A percentile compares a stretch with the other conserved stretches of the same genome.
Conservation (phyloP, 2,113 vertebrate genomes). For the Tragelaphus imberbis region DNA sequence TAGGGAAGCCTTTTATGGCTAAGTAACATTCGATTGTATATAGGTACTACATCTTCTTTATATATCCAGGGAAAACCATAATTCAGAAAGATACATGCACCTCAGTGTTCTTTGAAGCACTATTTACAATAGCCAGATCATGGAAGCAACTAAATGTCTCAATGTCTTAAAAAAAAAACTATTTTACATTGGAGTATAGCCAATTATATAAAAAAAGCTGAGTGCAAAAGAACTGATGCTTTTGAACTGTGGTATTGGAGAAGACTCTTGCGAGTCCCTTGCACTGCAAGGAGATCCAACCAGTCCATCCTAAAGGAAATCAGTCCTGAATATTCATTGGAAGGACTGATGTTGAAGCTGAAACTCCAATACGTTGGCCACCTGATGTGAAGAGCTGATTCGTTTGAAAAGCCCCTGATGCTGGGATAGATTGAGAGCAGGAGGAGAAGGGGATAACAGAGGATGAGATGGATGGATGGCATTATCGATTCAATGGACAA, state of each 20-base stretch:
- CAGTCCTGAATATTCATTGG: background rate
- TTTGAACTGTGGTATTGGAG: background rate
- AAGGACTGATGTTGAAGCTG: background rate
- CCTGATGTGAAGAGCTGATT: background rate
- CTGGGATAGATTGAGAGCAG: background rate
- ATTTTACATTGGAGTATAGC: background rate
- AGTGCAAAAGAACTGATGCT: rapidly evolving
- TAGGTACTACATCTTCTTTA: background rate
- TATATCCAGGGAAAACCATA: background rate
- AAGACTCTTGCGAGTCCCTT: no score
- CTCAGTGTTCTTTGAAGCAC: background rate
- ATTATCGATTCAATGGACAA: background rate
- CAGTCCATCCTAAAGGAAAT: background rate
- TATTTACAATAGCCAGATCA: background rate
- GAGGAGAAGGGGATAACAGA: background rate
- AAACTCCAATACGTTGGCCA: background rate
- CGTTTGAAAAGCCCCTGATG: background rate
- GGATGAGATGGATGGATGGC: background rate
- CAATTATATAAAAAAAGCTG: background rate
- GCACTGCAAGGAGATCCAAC: background rate
- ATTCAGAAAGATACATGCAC: background rate
- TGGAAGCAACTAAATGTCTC: background rate
- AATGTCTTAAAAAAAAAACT: background rate
- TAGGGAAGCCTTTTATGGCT: background rate
- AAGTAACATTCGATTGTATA: background rate